Percentiles rank a stretch among this genome's conserved stretches.
phyloP scores from a whole-genome alignment of 2,113 vertebrate genomes.

The Clarias magur region DNA sequence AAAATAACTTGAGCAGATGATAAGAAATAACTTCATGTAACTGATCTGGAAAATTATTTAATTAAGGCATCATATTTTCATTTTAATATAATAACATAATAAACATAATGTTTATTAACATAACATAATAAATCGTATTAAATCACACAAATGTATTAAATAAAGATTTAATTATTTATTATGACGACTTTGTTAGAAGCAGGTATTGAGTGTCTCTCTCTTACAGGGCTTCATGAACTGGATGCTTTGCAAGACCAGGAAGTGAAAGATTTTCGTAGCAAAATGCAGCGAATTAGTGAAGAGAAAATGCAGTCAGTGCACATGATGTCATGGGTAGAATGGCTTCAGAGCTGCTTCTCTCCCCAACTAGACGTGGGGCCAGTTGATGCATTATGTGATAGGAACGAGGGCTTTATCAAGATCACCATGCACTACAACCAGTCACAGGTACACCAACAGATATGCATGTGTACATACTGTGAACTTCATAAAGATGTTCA shows the following conservation, averaged over 20 bases:
- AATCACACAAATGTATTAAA: not conserved
- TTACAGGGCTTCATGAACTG: conserved; percentile 90
- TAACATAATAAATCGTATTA: not conserved
- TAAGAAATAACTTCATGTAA: not conserved
- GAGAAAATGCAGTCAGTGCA: conserved; percentile 85
- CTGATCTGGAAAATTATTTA: not conserved
- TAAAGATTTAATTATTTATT: not conserved
- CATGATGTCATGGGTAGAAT: conserved; percentile 86
- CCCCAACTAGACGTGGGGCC: conserved; percentile 81
- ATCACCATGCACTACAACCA: conserved; percentile 92
- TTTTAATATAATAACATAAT: not conserved
- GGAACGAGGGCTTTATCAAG: conserved; percentile 81
- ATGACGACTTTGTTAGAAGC: not conserved
- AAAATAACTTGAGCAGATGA: not conserved
- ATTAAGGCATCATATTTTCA: not conserved
- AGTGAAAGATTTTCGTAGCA: conserved; percentile 92
- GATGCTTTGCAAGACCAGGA: conserved; percentile 91
- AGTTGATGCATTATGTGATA: conserved; percentile 78
- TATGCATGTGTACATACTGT: not conserved
- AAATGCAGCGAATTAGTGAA: conserved; percentile 89
- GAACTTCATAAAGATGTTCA: not conserved
- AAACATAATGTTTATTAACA: not conserved
- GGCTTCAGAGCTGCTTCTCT: conserved; percentile 88
- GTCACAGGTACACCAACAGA: conserved; percentile 79
- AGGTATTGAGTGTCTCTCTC: not conserved